Base-by-base conservation (phyloP, 2,888 invertebrate species). In the Lasioglossum figueresi region DNA sequence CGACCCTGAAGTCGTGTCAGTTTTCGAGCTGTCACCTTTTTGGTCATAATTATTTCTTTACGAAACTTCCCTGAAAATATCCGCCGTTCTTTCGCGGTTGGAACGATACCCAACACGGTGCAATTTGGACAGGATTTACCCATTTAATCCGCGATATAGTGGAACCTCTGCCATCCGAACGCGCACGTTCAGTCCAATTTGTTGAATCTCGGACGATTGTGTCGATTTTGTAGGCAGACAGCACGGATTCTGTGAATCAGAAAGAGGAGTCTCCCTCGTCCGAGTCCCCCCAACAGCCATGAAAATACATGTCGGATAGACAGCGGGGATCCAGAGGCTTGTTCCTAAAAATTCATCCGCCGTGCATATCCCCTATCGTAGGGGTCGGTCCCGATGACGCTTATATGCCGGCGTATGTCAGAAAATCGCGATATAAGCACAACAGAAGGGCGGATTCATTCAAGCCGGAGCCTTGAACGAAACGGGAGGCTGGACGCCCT, bases 381-480 rank as follows among this genome's bases (percentile, higher is more conserved):
- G 48, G 77, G 77, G 68, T 77, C 77, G 77, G 48, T 27, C 56
- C 66, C 68, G 45, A 81, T 74, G 79, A 63, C 56, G 80, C 66
- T 84, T 70, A 37, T 87, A 83, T 68, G 59, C 37, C 31, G 84
- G 75, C 79, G 74, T 79, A 86, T 83, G 77, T 77, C 77, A 81
- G 82, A 75, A 85, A 83, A 87, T 73, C 70, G 80, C 70, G 74
- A 81, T 68, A 68, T 74, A 78, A 56, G 56, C 83, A 40, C 31
- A 71, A 66, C 45, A 71, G 75, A 82, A 56, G 84, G 74, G 52
- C 63, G 45, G 82, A 76, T 83, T 88, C 82, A 87, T 87, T 81
- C 70, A 72, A 85, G 85, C 73, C 73, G 68, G 63, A 66, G 48
- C 48, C 74, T 48, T 66, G 68, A 63, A 71, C 76, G 79, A 40